phyloP scores from a whole-genome alignment of 2,888 invertebrate genomes.

The Epiblema foenella region DNA sequence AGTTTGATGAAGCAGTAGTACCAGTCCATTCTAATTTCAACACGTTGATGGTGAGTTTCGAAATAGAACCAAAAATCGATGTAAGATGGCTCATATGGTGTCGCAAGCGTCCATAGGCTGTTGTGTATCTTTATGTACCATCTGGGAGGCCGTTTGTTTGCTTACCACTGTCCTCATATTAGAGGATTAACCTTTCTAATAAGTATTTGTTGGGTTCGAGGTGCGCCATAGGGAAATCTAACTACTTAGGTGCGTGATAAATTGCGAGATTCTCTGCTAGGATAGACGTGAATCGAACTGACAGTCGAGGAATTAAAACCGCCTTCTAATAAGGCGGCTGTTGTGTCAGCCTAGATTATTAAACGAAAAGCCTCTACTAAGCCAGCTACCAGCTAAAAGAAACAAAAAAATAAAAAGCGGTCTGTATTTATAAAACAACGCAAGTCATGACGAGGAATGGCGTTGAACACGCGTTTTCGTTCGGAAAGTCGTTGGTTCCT shows the following conservation, averaged over 20 bases:
- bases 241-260: background rate
- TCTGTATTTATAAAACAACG: constrained; percentile 12
- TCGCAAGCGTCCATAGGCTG: too few relatives aligned
- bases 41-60: too few relatives aligned
- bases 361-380: background rate
- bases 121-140: too few relatives aligned
- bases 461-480: constrained; percentile 23
- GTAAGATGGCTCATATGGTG: too few relatives aligned
- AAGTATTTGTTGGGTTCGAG: too few relatives aligned
- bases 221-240: background rate
- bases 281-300: background rate
- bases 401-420: constrained; percentile 9
- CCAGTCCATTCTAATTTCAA: too few relatives aligned
- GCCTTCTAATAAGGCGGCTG: background rate
- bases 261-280: background rate
- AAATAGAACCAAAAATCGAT: too few relatives aligned
- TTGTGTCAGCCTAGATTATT: background rate
- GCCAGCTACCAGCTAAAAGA: background rate
- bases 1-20: too few relatives aligned
- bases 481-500: constrained; percentile 15
- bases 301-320: background rate
- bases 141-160: too few relatives aligned
- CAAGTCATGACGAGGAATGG: constrained; percentile 30
- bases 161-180: too few relatives aligned
- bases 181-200: too few relatives aligned